Evolutionary conservation across 1,140 invertebrate species (phyloP).

Genomic region (Macrostomum lignano): DNA sequence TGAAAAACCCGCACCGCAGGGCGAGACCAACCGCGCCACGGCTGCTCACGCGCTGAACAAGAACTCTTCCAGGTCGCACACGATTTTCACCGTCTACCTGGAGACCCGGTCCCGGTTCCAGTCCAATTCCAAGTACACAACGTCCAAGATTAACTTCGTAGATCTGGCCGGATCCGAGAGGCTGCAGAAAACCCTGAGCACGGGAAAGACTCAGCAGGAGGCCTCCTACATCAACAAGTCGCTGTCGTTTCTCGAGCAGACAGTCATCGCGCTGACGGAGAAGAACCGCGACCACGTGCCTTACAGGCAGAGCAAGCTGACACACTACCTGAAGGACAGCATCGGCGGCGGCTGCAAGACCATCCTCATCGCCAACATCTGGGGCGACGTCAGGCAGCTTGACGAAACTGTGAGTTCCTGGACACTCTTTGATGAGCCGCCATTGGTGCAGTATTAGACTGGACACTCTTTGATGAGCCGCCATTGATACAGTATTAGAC

Average conservation of each 20-base stretch:
- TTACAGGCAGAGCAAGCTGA: conserved; percentile 24
- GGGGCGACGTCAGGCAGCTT: conserved; percentile 22
- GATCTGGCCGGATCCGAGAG: conserved; percentile 28
- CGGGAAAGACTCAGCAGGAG: conserved; percentile 23
- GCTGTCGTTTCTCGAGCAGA: conserved; percentile 24
- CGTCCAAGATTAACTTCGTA: conserved; percentile 29
- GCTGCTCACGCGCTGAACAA: conserved; percentile 23
- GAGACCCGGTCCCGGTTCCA: conserved; percentile 22
- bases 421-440: too few relatives aligned
- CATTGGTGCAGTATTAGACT: too few relatives aligned
- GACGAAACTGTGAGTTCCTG: conserved; percentile 29
- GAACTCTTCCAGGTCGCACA: conserved; percentile 22
- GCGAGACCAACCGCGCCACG: conserved; percentile 26
- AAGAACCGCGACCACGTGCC: conserved; percentile 18
- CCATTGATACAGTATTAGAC: too few relatives aligned
- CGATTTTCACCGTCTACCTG: conserved; percentile 23
- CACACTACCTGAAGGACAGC: conserved; percentile 25
- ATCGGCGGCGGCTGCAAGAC: conserved; percentile 24
- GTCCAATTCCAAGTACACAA: conserved; percentile 24
- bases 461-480: too few relatives aligned
- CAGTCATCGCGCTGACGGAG: conserved; percentile 21
- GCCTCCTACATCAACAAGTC: conserved; percentile 28
- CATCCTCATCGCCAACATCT: conserved; percentile 23
- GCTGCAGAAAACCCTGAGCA: conserved; percentile 25
- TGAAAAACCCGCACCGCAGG: too few relatives aligned